These are phyloP conservation scores for Callitettix versicolor DNA, from an alignment of 1,140 invertebrate genomes.

Conservation along the genomic window DNA sequence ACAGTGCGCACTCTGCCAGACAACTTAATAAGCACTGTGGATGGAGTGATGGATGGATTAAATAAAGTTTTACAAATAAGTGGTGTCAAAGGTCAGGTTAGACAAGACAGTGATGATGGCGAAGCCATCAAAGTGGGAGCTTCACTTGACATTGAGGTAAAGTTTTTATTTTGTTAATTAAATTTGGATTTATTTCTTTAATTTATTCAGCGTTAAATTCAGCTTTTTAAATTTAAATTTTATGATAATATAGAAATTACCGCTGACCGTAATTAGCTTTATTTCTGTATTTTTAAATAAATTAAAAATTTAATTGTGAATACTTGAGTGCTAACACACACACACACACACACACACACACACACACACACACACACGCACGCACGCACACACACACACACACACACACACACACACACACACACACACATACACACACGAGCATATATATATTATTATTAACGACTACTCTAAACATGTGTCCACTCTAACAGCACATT, in stretches of 20 bases:
- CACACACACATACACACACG: no score
- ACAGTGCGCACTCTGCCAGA: conserved; percentile 72
- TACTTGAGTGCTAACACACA: no score
- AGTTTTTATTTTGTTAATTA: conserved; percentile 6
- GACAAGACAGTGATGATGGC: conserved; percentile 13
- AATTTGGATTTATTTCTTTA: background rate
- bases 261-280: background rate
- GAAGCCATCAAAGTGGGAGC: conserved; percentile 44
- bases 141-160: conserved; percentile 47
- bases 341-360: no score
- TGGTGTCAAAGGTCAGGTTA: conserved; percentile 8
- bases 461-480: no score
- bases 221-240: background rate
- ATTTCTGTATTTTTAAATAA: background rate
- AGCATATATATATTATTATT: no score
- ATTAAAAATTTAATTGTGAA: no score
- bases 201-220: no score
- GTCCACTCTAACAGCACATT: no score
- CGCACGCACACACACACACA: no score
- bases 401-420: no score
- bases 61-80: conserved; percentile 36
- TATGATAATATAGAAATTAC: background rate
- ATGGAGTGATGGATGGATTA: conserved; percentile 69
- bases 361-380: no score
- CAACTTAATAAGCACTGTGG: conserved; percentile 67